Evolutionary conservation across 2,113 vertebrate species (phyloP), one percentile per base, ranked within the genome.

Genomic region (Ariopsis seemanni): DNA sequence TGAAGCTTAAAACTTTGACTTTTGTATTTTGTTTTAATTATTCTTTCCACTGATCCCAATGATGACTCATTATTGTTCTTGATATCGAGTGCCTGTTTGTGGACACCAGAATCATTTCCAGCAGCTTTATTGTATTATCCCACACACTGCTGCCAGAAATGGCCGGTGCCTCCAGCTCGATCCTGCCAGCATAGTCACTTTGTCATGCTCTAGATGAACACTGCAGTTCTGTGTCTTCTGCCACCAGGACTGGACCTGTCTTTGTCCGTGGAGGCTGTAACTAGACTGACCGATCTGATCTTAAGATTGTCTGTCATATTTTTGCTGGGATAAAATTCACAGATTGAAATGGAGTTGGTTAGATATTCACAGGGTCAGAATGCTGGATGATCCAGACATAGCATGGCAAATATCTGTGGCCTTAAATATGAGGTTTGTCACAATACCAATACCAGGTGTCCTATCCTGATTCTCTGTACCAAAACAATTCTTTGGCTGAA

Each of bases 61-160:
- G 65, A 78, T 71, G 71, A 20, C 52, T 88, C 69, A 74, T 90
- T 87, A 88, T 88, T 87, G 83, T 90, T 91, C 88, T 84, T 88
- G 90, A 91, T 77, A 52, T n/a, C 52, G 48, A 25, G 86, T 80
- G 18, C 52, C 77, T 90, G 82, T 75, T 81, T 88, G 81, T 84
- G 55, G 48, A 83, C 83, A 74, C 82, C 57, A 74, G 34, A 89
- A 85, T 88, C 78, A 83, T 89, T 89, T 89, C 84, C 89, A 89
- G 42, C 79, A 83, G 22, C 85, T 90, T 90, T 88, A 91, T 89
- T 90, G 57, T 80, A 87, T 90, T 90, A 89, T 78, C 67, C 79
- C 22, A 77, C 67, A 85, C 83, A 30, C 65, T 72, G 30, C 17
- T 42, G 7, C 69, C 17, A 72, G 30, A 72, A 71, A 34, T 42